A percentile compares a stretch with the other conserved stretches of the same genome.
phyloP scores from a whole-genome alignment of 2,888 invertebrate genomes.

The Lydus trimaculatus region DNA sequence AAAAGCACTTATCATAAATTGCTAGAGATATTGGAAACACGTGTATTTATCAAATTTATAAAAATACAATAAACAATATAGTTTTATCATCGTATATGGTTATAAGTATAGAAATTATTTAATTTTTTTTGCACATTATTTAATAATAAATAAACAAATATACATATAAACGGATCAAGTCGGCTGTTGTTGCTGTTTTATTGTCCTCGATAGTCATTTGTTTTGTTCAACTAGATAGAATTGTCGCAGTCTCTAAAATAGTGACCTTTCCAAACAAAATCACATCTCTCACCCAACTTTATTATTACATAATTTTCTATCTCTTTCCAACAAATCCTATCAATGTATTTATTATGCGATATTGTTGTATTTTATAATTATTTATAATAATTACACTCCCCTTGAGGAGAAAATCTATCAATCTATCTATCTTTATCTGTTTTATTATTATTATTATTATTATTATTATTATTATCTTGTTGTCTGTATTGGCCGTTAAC shows the following conservation, averaged over 20 bases:
- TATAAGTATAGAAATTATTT: neutral
- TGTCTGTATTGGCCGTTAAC: slow-evolving; percentile 38
- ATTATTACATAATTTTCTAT: neutral
- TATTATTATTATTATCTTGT: slow-evolving; percentile 1
- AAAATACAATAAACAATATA: neutral
- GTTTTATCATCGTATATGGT: neutral
- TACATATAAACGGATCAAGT: neutral
- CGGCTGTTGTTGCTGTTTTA: neutral
- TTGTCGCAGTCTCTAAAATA: neutral
- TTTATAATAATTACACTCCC: neutral
- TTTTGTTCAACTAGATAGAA: neutral
- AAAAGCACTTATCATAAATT: neutral
- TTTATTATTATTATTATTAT: neutral
- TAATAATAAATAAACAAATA: neutral
- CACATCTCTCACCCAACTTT: neutral
- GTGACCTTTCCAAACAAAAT: slow-evolving; percentile 4
- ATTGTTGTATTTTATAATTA: too few relatives aligned
- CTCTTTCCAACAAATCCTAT: too few relatives aligned
- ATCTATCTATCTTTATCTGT: neutral
- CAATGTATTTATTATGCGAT: too few relatives aligned
- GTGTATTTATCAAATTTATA: neutral
- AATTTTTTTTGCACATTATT: neutral
- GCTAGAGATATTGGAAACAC: neutral
- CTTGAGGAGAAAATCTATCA: too few relatives aligned
- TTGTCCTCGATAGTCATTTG: neutral